Percentiles rank a stretch among this genome's conserved stretches.
These are phyloP conservation scores for Epinotia nisella DNA, from an alignment of 2,888 invertebrate species.

Conservation along the genomic window DNA sequence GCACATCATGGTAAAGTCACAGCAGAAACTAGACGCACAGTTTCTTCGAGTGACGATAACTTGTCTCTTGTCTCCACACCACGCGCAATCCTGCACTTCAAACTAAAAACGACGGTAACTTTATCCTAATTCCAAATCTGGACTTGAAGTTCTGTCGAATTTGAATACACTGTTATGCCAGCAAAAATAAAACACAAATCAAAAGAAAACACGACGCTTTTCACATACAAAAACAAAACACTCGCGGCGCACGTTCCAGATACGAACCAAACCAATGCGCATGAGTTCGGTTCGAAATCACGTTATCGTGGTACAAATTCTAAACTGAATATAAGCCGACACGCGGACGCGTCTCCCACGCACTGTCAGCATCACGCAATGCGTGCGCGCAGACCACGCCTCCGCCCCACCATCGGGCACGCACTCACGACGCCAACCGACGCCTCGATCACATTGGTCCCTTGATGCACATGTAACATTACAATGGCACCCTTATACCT, in stretches of 20 bases:
- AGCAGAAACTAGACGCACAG: slow-evolving; percentile 45
- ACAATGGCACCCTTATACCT: slow-evolving; percentile 3
- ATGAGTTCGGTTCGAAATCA: slow-evolving; percentile 8
- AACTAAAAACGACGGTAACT: background rate
- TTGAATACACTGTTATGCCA: background rate
- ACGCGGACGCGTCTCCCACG: slow-evolving; percentile 63
- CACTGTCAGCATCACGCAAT: slow-evolving; percentile 73
- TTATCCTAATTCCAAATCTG: background rate
- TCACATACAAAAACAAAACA: background rate
- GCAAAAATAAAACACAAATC: background rate
- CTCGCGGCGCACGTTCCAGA: background rate
- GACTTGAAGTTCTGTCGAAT: background rate
- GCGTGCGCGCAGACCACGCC: slow-evolving; percentile 75
- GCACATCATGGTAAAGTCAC: slow-evolving; percentile 56
- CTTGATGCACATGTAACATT: slow-evolving; percentile 57
- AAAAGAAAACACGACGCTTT: background rate
- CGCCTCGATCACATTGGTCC: slow-evolving; percentile 75
- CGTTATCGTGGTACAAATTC: slow-evolving; percentile 26
- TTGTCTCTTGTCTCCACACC: no score
- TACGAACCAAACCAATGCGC: slow-evolving; percentile 1
- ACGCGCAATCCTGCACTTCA: background rate
- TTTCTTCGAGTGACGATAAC: background rate
- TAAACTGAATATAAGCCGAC: slow-evolving; percentile 26
- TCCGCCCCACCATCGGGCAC: slow-evolving; percentile 58
- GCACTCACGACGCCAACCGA: slow-evolving; percentile 64